Base-by-base conservation (phyloP, 2,797 vertebrate species). In the Phrynocephalus guinanensis region DNA sequence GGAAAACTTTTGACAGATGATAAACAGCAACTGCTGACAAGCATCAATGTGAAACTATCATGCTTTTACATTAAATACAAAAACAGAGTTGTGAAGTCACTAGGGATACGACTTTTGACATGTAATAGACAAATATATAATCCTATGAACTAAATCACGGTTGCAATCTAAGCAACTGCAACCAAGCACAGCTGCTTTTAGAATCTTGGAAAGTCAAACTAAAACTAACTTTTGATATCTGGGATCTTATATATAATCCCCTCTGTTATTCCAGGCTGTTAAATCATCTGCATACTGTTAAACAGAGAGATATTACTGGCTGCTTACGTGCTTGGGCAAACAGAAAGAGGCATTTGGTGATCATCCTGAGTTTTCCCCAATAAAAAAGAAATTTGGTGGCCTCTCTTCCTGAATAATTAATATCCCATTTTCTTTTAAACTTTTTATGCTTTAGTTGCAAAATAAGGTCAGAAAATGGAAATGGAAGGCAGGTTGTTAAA, bases 1-100 rank as follows among this genome's bases (percentile, higher is more conserved):
- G 98, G 96, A 97, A 97, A 97, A 96, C 93, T 97, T 97, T 97
- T 98, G 98, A 98, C 98, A 98, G 97, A 97, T 98, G 98, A 98
- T 98, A 98, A 98, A 98, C 98, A 98, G 97, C 97, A 97, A 96
- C 96, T 96, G 96, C 98, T 98, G 98, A 98, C 98, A 98, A 97
- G 98, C 98, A 98, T 97, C 97, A 98, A 96, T 97, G 97, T 60
- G 96, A 96, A 96, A 96, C 97, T 95, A 96, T 97, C 96, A 95
- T 93, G 95, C 97, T 97, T 98, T 98, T 98, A 97, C 97, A 97
- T 97, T 97, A 97, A 98, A 97, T 98, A 97, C 96, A 98, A 98
- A 98, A 96, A 93, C 96, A 97, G 96, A 97, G 97, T 97, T 96
- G 97, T 97, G 97, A 97, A 97, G 97, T 97, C 97, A 97, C 97